Evolutionary conservation across 2,888 invertebrate species (phyloP).

Genomic region (Machimus atricapillus): DNA sequence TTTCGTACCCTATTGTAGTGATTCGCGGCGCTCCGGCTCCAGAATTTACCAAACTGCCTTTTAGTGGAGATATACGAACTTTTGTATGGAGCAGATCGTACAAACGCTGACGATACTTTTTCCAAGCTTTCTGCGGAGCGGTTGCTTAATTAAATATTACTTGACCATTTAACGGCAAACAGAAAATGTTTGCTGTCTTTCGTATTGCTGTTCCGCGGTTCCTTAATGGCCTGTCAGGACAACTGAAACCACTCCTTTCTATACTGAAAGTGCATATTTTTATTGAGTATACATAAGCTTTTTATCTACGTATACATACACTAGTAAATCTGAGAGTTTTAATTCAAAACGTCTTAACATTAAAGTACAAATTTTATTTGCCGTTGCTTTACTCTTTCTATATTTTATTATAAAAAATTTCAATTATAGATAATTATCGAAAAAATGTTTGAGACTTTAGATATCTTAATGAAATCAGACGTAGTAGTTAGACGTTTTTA

Average conservation of each 20-base stretch:
- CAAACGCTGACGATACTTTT: background rate
- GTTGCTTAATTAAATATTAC: constrained; percentile 21
- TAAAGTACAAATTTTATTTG: too few species aligned
- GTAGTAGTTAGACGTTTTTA: too few species aligned
- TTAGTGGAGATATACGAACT: background rate
- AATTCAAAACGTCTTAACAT: too few species aligned
- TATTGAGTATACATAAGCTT: background rate
- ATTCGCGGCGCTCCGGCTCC: background rate
- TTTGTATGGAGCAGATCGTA: background rate
- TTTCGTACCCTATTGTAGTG: background rate
- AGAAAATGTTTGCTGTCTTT: constrained; percentile 10
- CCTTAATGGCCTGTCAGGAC: background rate
- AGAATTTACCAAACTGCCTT: background rate
- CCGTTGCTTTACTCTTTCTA: too few species aligned
- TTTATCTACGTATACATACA: background rate
- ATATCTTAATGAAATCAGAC: too few species aligned
- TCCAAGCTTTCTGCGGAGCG: background rate
- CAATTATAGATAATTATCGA: too few species aligned
- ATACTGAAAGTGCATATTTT: background rate
- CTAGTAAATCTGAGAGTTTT: too few species aligned
- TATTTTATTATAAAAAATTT: too few species aligned
- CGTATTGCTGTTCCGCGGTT: background rate
- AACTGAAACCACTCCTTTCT: background rate
- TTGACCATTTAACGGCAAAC: constrained; percentile 15
- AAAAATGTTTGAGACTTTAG: too few species aligned